These are phyloP conservation scores for Morpho helenor DNA, from an alignment of 2,888 invertebrate genomes.

Conservation along the genomic window DNA sequence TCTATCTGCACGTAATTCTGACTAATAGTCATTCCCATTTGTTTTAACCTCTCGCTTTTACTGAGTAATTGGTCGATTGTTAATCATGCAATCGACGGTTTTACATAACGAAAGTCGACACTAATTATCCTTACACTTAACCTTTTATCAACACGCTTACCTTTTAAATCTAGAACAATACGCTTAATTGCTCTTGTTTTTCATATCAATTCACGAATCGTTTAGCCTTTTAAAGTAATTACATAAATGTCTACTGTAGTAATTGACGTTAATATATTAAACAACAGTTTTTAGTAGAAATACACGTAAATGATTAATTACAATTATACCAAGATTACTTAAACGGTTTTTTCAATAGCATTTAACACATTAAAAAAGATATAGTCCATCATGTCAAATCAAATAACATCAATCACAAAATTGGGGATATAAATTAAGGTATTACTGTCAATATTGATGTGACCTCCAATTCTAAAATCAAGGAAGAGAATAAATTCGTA, in stretches of 20 bases:
- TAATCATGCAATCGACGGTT: constrained; percentile 22
- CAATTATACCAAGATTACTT: too few species aligned
- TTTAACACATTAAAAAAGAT: too few species aligned
- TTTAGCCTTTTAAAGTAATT: constrained; percentile 28
- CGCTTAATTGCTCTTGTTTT: constrained; percentile 30
- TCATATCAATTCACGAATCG: constrained; percentile 27
- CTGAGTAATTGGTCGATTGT: constrained; percentile 25
- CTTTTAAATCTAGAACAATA: constrained; percentile 27
- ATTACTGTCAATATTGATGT: constrained; percentile 28
- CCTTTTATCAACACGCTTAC: constrained; percentile 21
- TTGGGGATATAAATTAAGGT: neutral
- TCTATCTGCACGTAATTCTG: neutral
- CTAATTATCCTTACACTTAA: constrained; percentile 27
- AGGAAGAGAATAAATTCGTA: constrained; percentile 66
- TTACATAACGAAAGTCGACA: constrained; percentile 23
- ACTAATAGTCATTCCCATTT: constrained; percentile 1
- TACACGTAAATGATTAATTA: neutral
- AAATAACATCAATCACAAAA: constrained; percentile 4
- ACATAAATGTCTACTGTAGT: constrained; percentile 48
- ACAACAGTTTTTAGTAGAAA: neutral
- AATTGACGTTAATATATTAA: constrained; percentile 47
- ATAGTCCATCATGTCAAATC: too few species aligned
- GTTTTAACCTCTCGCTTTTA: constrained; percentile 16
- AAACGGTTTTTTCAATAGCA: too few species aligned
- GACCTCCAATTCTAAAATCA: constrained; percentile 52